Conservation (phyloP, 2,888 invertebrate genomes). For the Octonoba sinensis region DNA sequence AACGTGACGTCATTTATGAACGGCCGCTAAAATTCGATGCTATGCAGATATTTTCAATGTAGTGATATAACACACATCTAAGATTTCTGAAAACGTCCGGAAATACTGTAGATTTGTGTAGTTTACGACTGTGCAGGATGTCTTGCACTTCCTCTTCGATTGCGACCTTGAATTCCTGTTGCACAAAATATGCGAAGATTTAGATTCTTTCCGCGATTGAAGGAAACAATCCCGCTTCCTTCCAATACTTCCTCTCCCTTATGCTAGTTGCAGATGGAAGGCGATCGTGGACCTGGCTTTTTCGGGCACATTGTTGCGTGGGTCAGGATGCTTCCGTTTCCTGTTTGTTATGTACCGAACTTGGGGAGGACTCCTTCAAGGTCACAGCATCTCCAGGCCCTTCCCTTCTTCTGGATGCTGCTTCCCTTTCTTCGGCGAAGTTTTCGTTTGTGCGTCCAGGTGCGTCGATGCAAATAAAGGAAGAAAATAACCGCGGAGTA, state of each 20-base stretch:
- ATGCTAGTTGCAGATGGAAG: constrained; percentile 22
- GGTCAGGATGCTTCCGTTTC: constrained; percentile 57
- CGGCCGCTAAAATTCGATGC: no score
- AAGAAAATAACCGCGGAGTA: constrained; percentile 19
- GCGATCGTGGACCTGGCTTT: constrained; percentile 12
- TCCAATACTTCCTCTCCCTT: neutral
- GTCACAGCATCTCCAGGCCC: constrained; percentile 6
- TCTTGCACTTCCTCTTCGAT: no score
- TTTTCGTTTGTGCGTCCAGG: constrained; percentile 36
- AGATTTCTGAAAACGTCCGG: no score
- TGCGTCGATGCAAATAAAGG: constrained; percentile 15
- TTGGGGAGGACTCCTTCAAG: constrained; percentile 26
- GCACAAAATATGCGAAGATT: no score
- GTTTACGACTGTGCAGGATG: no score
- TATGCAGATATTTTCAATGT: no score
- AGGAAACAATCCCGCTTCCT: neutral
- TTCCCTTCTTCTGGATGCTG: neutral
- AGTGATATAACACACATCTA: no score
- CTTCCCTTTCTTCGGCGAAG: constrained; percentile 3
- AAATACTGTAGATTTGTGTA: no score
- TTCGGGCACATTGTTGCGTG: constrained; percentile 39
- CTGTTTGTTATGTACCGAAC: constrained; percentile 44
- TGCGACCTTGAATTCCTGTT: no score
- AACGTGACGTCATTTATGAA: no score
- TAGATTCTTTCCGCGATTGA: no score